A percentile compares a stretch with the other conserved stretches of the same genome.
These are phyloP conservation scores for Eristalis arbustorum DNA, from an alignment of 2,888 invertebrate genomes.

Conservation along the genomic window DNA sequence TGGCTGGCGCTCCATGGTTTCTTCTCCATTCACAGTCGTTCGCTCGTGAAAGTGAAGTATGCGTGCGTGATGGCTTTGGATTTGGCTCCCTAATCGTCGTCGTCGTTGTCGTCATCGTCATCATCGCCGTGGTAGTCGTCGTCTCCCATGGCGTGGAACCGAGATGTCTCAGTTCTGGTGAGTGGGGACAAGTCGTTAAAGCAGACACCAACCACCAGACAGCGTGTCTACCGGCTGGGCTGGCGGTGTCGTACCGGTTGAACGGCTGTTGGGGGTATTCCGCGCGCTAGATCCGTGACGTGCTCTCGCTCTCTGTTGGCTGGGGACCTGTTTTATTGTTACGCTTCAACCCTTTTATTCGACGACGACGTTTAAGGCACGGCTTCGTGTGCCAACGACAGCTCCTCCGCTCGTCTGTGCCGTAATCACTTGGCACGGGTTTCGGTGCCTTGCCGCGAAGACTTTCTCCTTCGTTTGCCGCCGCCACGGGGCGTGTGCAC, in stretches of 20 bases:
- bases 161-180: slow-evolving; percentile 52
- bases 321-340: slow-evolving; percentile 7
- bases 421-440: slow-evolving; percentile 60
- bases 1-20: slow-evolving; percentile 61
- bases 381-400: slow-evolving; percentile 20
- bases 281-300: slow-evolving; percentile 33
- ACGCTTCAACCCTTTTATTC: slow-evolving; percentile 46
- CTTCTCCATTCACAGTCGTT: slow-evolving; percentile 62
- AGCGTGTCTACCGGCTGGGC: slow-evolving; percentile 33
- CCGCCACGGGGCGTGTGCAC: background rate
- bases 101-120: slow-evolving; percentile 21
- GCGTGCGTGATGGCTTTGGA: slow-evolving; percentile 68
- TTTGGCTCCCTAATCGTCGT: slow-evolving; percentile 58
- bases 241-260: slow-evolving; percentile 15
- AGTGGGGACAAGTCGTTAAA: slow-evolving; percentile 60
- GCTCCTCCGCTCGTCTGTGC: slow-evolving; percentile 28
- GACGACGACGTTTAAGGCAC: slow-evolving; percentile 20
- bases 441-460: slow-evolving; percentile 46
- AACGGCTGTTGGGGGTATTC: slow-evolving; percentile 41
- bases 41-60: slow-evolving; percentile 69
- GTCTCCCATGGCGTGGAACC: slow-evolving; percentile 59
- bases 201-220: slow-evolving; percentile 57
- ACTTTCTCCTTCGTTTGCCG: slow-evolving; percentile 65
- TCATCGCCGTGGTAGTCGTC: slow-evolving; percentile 11
- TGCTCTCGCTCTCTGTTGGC: background rate